Evolutionary conservation across 2,113 vertebrate species (phyloP).

Genomic region (Bufo gargarizans): DNA sequence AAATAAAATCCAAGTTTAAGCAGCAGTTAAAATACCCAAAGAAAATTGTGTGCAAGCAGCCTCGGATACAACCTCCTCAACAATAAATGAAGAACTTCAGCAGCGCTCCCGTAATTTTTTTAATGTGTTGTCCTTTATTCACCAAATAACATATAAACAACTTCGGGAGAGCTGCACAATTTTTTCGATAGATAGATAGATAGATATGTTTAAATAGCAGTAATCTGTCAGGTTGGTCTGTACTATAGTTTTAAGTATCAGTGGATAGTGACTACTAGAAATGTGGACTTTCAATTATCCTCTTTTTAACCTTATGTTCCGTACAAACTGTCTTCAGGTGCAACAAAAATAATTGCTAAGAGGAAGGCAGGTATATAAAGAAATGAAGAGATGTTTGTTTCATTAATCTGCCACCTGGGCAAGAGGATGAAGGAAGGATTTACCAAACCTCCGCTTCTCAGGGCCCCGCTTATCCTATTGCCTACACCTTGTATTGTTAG

Average conservation of each 20-base stretch:
- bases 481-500: conserved; percentile 35
- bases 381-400: conserved; percentile 3
- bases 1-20: too few relatives aligned
- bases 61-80: too few relatives aligned
- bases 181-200: too few relatives aligned
- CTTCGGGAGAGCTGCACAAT: too few relatives aligned
- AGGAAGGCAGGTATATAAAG: conserved; percentile 1
- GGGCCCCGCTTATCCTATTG: conserved; percentile 27
- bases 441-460: conserved; percentile 30
- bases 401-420: conserved; percentile 38
- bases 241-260: not conserved
- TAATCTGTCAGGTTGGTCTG: not conserved
- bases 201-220: not conserved
- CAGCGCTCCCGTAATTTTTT: too few relatives aligned
- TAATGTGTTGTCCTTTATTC: too few relatives aligned
- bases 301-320: not conserved
- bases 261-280: not conserved
- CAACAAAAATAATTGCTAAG: not conserved
- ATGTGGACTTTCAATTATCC: not conserved
- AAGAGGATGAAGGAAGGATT: conserved; percentile 27
- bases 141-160: too few relatives aligned
- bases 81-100: too few relatives aligned
- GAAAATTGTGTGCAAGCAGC: too few relatives aligned
- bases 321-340: not conserved
- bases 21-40: too few relatives aligned